Evolutionary conservation across 2,888 invertebrate species (phyloP).

Genomic region (Lasioglossum figueresi): DNA sequence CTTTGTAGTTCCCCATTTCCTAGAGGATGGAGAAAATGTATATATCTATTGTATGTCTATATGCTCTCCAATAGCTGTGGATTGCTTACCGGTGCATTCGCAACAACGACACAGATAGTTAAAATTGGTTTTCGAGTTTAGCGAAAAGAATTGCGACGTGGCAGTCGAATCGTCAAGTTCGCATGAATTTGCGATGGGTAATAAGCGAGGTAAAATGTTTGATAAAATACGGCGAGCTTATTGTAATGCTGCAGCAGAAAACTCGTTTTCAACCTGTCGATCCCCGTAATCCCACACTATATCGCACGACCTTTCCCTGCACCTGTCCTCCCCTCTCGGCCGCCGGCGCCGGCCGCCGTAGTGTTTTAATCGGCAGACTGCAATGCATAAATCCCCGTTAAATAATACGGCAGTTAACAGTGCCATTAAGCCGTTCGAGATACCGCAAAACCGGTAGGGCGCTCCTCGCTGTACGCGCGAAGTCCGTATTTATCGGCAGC

Average conservation of each 20-base stretch:
- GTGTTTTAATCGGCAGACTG: slow-evolving; percentile 77
- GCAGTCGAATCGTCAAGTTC: background rate
- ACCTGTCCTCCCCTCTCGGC: slow-evolving; percentile 33
- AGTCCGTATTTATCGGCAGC: slow-evolving; percentile 75
- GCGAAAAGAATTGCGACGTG: background rate
- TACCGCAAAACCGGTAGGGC: slow-evolving; percentile 73
- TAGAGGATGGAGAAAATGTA: background rate
- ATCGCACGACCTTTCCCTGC: slow-evolving; percentile 33
- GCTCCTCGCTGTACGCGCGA: slow-evolving; percentile 67
- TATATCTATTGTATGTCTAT: no score
- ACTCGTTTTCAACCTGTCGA: slow-evolving; percentile 16
- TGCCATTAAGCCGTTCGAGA: slow-evolving; percentile 78
- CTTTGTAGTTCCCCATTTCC: no score
- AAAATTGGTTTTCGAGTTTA: background rate
- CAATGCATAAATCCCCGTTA: slow-evolving; percentile 78
- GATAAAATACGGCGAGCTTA: background rate
- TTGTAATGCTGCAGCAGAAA: background rate
- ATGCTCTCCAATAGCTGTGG: no score
- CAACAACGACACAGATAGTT: background rate
- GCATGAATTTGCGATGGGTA: background rate
- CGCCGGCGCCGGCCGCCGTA: slow-evolving; percentile 49
- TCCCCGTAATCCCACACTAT: slow-evolving; percentile 33
- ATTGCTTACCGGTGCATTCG: no score
- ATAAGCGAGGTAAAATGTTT: background rate
- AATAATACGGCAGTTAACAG: slow-evolving; percentile 79